Conservation (phyloP, 2,797 vertebrate species). For the Loris lydekkerianus region DNA sequence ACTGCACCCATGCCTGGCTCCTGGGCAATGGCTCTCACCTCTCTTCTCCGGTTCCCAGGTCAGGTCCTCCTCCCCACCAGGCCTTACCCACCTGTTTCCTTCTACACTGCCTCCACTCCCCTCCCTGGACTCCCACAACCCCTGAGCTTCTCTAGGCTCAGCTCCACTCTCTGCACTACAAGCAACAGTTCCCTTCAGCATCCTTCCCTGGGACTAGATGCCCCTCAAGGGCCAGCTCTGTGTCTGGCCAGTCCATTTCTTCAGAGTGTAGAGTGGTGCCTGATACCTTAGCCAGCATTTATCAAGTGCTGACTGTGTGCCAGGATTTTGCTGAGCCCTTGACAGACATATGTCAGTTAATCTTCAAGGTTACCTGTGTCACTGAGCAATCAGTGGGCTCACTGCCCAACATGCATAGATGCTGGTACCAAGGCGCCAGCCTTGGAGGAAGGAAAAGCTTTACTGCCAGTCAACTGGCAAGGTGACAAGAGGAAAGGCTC, state of each 20-base stretch:
- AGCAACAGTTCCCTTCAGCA: fast-evolving
- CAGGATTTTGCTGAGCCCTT: background rate
- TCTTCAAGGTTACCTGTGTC: constrained; percentile 48
- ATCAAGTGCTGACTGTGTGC: background rate
- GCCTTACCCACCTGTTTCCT: background rate
- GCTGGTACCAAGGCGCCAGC: too few relatives aligned
- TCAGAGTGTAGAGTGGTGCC: background rate
- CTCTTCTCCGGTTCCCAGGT: constrained; percentile 83
- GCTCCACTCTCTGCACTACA: background rate
- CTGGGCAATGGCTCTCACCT: constrained; percentile 91
- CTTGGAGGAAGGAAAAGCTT: too few relatives aligned
- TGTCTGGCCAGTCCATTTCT: background rate
- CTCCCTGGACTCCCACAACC: fast-evolving
- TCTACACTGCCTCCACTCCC: background rate
- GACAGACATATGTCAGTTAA: background rate
- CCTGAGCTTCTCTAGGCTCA: background rate
- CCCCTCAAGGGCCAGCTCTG: background rate
- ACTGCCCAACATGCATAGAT: too few relatives aligned
- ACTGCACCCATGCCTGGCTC: constrained; percentile 87
- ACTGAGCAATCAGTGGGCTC: too few relatives aligned
- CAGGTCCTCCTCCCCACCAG: background rate
- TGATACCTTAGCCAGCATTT: background rate
- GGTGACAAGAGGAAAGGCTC: too few relatives aligned
- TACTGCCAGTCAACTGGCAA: too few relatives aligned
- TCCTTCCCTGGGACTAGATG: background rate